A percentile compares a stretch with the other conserved stretches of the same genome.
These are phyloP conservation scores for Macroramphosus scolopax DNA, from an alignment of 2,797 vertebrate genomes.

Conservation along the genomic window DNA sequence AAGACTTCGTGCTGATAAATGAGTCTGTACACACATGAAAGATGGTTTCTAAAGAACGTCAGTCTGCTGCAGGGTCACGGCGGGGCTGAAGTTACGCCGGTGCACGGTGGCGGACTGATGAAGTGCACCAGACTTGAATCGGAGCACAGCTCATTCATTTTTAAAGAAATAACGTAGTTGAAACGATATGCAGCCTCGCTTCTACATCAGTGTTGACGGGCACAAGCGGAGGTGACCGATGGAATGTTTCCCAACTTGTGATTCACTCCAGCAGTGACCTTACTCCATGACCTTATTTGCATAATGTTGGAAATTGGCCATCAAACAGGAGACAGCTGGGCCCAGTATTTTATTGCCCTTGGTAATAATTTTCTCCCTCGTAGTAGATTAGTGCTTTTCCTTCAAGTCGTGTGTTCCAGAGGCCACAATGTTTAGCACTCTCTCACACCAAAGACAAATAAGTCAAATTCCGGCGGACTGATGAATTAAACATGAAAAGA, in stretches of 20 bases:
- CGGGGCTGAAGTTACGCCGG: slow-evolving; percentile 18
- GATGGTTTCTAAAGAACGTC: slow-evolving; percentile 16
- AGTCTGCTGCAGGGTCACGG: slow-evolving; percentile 17
- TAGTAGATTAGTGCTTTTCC: slow-evolving; percentile 51
- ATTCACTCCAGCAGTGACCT: slow-evolving; percentile 33
- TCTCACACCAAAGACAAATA: slow-evolving; percentile 17
- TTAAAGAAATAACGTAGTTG: background rate
- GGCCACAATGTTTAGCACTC: slow-evolving; percentile 37
- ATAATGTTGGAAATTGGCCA: slow-evolving; percentile 70
- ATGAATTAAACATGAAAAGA: slow-evolving; percentile 27
- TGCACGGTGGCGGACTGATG: too few relatives aligned
- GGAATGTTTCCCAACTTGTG: slow-evolving; percentile 33
- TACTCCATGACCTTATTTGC: slow-evolving; percentile 64
- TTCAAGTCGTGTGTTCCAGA: slow-evolving; percentile 53
- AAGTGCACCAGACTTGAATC: too few relatives aligned
- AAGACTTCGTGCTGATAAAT: slow-evolving; percentile 30
- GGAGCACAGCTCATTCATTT: slow-evolving; percentile 26
- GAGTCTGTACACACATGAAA: slow-evolving; percentile 20
- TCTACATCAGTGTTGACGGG: slow-evolving; percentile 17
- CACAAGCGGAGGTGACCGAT: slow-evolving; percentile 15
- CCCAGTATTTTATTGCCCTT: slow-evolving; percentile 64
- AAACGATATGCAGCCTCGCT: slow-evolving; percentile 12
- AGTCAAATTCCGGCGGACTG: slow-evolving; percentile 30
- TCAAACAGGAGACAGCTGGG: slow-evolving; percentile 64
- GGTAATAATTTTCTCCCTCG: slow-evolving; percentile 60